Conservation (phyloP, 1,140 invertebrate species). For the Bradysia coprophila region DNA sequence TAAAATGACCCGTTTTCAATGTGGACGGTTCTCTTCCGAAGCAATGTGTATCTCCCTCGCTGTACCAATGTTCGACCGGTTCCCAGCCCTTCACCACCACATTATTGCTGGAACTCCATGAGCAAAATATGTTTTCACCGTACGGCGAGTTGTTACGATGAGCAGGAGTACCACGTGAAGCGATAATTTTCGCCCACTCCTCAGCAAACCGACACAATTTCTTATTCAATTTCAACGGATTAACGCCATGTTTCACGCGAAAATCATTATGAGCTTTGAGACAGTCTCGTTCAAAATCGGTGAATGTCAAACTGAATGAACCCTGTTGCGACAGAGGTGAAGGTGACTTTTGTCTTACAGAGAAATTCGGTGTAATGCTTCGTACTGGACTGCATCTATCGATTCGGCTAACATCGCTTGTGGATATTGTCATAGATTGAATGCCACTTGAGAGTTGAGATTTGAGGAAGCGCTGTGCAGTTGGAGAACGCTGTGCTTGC, state of each 20-base stretch:
- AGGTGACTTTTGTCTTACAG: too few relatives aligned
- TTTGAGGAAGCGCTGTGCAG: neutral
- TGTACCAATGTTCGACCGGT: constrained; percentile 56
- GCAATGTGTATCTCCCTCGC: constrained; percentile 33
- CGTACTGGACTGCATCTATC: neutral
- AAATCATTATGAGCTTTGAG: constrained; percentile 60
- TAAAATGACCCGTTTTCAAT: constrained; percentile 50
- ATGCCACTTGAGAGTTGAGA: neutral
- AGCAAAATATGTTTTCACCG: constrained; percentile 60
- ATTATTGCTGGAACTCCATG: constrained; percentile 50
- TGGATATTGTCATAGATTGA: neutral
- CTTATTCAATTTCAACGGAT: constrained; percentile 44
- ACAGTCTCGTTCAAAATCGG: constrained; percentile 36
- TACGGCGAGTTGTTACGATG: constrained; percentile 55
- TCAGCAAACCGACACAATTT: constrained; percentile 54
- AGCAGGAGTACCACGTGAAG: constrained; percentile 41
- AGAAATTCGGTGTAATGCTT: neutral
- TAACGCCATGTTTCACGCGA: constrained; percentile 46
- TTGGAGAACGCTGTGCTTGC: neutral
- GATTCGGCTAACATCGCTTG: neutral
- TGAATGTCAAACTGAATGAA: constrained; percentile 2
- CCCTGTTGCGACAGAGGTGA: neutral
- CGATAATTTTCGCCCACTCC: constrained; percentile 61
- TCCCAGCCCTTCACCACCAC: constrained; percentile 37
- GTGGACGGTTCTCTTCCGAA: constrained; percentile 48